Evolutionary conservation across 2,888 invertebrate species (phyloP).

Genomic region (Nemotelus nigrinus): DNA sequence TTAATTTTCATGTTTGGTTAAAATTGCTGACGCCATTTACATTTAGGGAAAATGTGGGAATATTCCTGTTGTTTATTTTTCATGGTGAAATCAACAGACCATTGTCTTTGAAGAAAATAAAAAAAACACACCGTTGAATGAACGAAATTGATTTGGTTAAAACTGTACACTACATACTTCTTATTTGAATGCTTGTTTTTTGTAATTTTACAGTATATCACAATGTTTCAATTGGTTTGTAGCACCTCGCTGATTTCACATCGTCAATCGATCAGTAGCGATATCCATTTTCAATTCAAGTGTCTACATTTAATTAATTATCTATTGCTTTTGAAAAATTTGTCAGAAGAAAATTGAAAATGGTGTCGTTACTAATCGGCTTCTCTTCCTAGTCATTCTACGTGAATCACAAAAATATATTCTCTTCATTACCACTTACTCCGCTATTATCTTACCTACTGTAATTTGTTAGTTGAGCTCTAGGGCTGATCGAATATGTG

Average conservation of each 20-base stretch:
- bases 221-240: slow-evolving; percentile 65
- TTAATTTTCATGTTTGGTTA: slow-evolving; percentile 16
- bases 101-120: neutral
- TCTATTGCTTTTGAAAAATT: slow-evolving; percentile 43
- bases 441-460: slow-evolving; percentile 43
- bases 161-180: slow-evolving; percentile 57
- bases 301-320: slow-evolving; percentile 29
- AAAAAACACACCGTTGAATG: neutral
- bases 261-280: slow-evolving; percentile 47
- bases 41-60: no score
- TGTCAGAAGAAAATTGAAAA: slow-evolving; percentile 26
- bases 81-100: neutral
- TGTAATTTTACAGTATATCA: slow-evolving; percentile 58
- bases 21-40: neutral
- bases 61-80: neutral
- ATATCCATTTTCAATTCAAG: slow-evolving; percentile 20
- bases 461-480: slow-evolving; percentile 23
- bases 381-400: slow-evolving; percentile 41
- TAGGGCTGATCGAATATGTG: slow-evolving; percentile 1
- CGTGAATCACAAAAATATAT: slow-evolving; percentile 50
- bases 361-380: slow-evolving; percentile 26
- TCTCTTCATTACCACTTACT: slow-evolving; percentile 43
- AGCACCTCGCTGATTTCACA: slow-evolving; percentile 60
- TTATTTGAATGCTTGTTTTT: slow-evolving; percentile 52
- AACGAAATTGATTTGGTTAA: slow-evolving; percentile 18